Percentiles rank a stretch among this genome's conserved stretches.
phyloP scores from a whole-genome alignment of 2,888 invertebrate species.

The Drosophila mulleri region DNA sequence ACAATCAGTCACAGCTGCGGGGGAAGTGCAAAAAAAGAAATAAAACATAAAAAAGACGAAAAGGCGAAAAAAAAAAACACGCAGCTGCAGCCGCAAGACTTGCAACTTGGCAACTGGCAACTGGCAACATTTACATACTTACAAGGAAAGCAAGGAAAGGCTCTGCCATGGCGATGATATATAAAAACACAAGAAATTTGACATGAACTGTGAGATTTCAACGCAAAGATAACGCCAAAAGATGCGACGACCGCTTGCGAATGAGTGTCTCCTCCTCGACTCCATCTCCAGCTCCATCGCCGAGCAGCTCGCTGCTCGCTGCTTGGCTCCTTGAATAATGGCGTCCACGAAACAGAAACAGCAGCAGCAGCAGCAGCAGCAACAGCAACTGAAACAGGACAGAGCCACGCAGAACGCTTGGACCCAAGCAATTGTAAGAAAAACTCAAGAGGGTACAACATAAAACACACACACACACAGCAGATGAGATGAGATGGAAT shows the following conservation, averaged over 20 bases:
- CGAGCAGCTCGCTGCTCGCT: conserved; percentile 41
- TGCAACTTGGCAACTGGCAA: conserved; percentile 9
- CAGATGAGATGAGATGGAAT: conserved; percentile 61
- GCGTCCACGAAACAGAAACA: conserved; percentile 65
- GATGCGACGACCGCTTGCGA: conserved; percentile 78
- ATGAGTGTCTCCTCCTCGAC: conserved; percentile 34
- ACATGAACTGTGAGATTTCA: conserved; percentile 80
- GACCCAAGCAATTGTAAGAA: conserved; percentile 77
- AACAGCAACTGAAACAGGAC: conserved; percentile 61
- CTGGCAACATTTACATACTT: conserved; percentile 75
- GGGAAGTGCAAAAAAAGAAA: conserved; percentile 46
- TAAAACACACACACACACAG: conserved; percentile 64
- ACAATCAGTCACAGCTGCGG: conserved; percentile 82
- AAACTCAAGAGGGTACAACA: conserved; percentile 75
- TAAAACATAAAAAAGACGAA: background rate
- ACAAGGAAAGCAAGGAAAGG: conserved; percentile 73
- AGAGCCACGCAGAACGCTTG: conserved; percentile 46
- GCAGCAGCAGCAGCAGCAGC: background rate
- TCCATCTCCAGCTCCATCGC: conserved; percentile 16
- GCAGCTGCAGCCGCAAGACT: conserved; percentile 59
- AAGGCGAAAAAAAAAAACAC: conserved; percentile 8
- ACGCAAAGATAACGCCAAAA: conserved; percentile 78
- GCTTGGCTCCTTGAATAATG: conserved; percentile 80
- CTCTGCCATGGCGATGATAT: conserved; percentile 72
- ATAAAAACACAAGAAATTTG: conserved; percentile 81